Conservation (phyloP, 2,797 vertebrate genomes). For the Neoniphon sammara region DNA sequence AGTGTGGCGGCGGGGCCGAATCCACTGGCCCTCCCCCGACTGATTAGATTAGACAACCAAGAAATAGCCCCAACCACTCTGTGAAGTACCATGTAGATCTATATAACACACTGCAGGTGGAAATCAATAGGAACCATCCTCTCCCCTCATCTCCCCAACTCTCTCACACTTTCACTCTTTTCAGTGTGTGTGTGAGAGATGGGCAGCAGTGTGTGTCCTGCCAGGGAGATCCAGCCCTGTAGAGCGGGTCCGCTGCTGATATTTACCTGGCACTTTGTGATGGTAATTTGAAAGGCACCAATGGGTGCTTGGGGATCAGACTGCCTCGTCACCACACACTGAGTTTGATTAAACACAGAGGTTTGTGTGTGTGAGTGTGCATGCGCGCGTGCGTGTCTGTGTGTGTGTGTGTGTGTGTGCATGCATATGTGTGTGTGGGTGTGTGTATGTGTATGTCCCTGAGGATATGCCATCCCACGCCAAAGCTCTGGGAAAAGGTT, state of each 20-base stretch:
- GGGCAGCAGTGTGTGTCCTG: constrained; percentile 22
- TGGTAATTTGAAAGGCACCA: constrained; percentile 56
- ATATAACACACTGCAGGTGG: constrained; percentile 3
- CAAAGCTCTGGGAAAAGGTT: constrained; percentile 51
- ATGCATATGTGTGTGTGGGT: not conserved
- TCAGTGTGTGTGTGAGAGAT: not conserved
- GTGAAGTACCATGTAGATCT: not conserved
- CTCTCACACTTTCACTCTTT: not conserved
- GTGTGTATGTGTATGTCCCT: not conserved
- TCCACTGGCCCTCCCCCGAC: constrained; percentile 1
- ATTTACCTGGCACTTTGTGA: constrained; percentile 55
- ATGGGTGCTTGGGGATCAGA: constrained; percentile 49
- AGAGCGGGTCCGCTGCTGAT: constrained; percentile 41
- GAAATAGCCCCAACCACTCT: not conserved
- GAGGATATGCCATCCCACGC: constrained; percentile 46
- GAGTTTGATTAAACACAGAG: constrained; percentile 62
- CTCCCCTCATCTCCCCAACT: constrained; percentile 1
- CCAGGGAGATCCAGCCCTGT: constrained; percentile 7
- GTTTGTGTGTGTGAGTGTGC: constrained; percentile 12
- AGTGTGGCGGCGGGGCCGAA: constrained; percentile 23
- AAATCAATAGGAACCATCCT: constrained; percentile 39
- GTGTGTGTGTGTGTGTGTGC: not conserved
- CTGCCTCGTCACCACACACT: constrained; percentile 31
- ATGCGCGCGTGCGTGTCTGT: constrained; percentile 3
- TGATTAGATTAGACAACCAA: constrained; percentile 10